Evolutionary conservation across 2,113 vertebrate species (phyloP), one percentile per base, ranked within the genome.

Genomic region (Hirundichthys speculiger): DNA sequence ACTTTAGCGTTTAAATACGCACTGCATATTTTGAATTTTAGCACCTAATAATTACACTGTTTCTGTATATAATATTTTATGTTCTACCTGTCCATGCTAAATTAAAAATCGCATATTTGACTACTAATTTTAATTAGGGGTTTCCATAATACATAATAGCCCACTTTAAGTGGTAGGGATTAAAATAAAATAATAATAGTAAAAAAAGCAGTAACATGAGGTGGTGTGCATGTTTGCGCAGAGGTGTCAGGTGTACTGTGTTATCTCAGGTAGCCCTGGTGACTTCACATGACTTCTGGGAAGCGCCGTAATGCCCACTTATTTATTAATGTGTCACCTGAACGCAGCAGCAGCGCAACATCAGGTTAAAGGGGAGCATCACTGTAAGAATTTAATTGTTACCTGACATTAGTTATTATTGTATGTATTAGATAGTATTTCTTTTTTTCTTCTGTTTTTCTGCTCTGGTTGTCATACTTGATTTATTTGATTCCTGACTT

Each of bases 311-410:
- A 40, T 47, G 58, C 69, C 38, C 79, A 43, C 60, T 93, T 67
- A 91, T 82, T 91, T 86, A 93, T 92, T 91, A 51, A 92, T 91
- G 84, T 87, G 91, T 88, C 88, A 92, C 84, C 78, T 80, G 90
- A 93, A 85, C 88, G 67, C 83, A 0, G 43, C 71, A 53, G 47
- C 45, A 41, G 58, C 57, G 52, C 72, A 72, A 20, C 58, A 51
- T 50, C 24, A 39, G 62, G 59, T 68, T 58, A 64, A 61, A 79
- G 66, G 40, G 69, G 48, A 69, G 46, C 62, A 14, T 46, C 41
- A 40, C 4, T 63, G 25, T 25, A 30, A 46, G 49, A 46, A 55
- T 69, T 40, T 30, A 2, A 15, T 8, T 18, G 27, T 13, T 45
- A 34, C n/a, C n/a, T n/a, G n/a, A 34, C 30, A 27, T 8, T 3